Base-by-base conservation (phyloP, 2,113 vertebrate genomes). In the Cranoglanis bouderius region DNA sequence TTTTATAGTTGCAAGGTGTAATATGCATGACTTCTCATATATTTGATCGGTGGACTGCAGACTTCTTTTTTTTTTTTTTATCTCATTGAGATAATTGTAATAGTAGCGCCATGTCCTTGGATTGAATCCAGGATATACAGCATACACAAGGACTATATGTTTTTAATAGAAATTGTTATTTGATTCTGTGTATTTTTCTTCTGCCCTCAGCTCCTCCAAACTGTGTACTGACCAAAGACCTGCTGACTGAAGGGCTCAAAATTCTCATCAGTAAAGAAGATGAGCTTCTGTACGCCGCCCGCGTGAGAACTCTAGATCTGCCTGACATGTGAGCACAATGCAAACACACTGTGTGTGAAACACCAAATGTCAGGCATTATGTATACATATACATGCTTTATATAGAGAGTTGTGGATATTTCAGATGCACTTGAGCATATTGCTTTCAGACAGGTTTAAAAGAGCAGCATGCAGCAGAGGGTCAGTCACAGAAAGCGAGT, bases 241-340 rank as follows among this genome's bases (percentile, higher is more conserved):
- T 97, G 35, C 94, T 99, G 85, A 96, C 95, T 85, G 98, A 98
- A 1, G 98, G 97, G 32, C 95, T 98, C 32, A 98, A 97, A 26
- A 96, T 99, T 89, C 96, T 99, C 82, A 97, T 99, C 88, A 97
- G 97, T 87, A 98, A 98, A 93, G 97, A 99, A 86, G 98, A 99
- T 89, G 97, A 98, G 85, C 95, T 99, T 87, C 95, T 99, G 5
- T 99, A 99, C 0, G 97, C 98, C 0, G 98, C 97, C 88, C 97
- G 95, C 14, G 96, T 99, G 85, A 96, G 97, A 90, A 96, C 95
- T 26, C 95, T 98, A 92, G 97, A 98, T 78, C 94, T 97, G 13
- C 97, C 97, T 0, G 97, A 98, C 92, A 98, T 98, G 98, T 98
- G 95, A 97, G 97, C 75, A 63, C 38, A 51, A 83, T 8, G 81